Evolutionary conservation across 2,797 vertebrate genomes (phyloP).

Genomic region (Todus mexicanus): DNA sequence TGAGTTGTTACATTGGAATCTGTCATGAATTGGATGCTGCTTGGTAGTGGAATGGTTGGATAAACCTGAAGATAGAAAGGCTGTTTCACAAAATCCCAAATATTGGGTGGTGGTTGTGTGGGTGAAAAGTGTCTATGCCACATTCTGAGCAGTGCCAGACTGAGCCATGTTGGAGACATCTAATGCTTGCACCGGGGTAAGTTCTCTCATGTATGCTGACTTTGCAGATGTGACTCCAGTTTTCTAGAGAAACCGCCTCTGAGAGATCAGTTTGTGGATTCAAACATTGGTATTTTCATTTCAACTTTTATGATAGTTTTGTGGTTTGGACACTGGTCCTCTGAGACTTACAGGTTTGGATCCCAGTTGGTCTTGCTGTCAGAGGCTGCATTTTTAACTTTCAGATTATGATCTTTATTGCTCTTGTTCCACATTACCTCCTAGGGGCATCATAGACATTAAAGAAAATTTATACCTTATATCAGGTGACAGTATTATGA

Average conservation of each 20-base stretch:
- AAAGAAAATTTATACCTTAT: background rate
- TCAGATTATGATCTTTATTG: conserved; percentile 5
- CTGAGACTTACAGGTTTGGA: background rate
- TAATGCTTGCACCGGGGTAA: background rate
- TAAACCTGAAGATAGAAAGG: background rate
- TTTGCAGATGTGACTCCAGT: background rate
- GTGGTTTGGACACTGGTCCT: background rate
- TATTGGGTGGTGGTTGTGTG: background rate
- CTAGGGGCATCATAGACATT: background rate
- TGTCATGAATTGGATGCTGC: background rate
- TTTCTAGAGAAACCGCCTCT: background rate
- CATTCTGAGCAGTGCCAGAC: background rate
- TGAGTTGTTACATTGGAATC: background rate
- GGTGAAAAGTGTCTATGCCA: no score
- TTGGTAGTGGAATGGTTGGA: background rate
- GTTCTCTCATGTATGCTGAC: background rate
- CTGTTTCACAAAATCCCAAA: background rate
- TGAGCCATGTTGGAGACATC: background rate
- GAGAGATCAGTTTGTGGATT: background rate
- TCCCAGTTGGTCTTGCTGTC: background rate
- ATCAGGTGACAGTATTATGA: background rate
- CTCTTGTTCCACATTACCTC: background rate
- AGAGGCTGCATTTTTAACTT: background rate
- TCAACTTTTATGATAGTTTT: background rate
- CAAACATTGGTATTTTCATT: background rate